phyloP scores from a whole-genome alignment of 2,888 invertebrate species.

The Oasisia sp. region DNA sequence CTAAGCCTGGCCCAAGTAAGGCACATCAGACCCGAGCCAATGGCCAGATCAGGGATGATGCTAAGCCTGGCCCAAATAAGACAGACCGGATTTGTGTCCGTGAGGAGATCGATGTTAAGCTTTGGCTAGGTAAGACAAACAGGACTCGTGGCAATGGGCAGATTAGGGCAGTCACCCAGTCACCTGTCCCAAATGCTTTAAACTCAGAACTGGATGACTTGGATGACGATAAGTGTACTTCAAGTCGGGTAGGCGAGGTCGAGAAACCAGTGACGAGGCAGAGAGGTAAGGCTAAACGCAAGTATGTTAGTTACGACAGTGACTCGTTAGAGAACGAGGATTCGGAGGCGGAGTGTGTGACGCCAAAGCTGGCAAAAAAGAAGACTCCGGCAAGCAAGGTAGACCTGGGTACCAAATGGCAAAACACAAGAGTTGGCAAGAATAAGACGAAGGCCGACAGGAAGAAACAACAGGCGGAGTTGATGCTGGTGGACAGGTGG shows the following conservation, averaged over 20 bases:
- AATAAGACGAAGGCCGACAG: not conserved
- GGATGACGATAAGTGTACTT: not conserved
- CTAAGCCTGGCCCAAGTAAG: not conserved
- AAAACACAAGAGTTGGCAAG: not conserved
- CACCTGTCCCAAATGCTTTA: no score
- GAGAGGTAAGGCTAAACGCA: conserved; percentile 3
- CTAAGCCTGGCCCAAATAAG: no score
- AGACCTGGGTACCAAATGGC: not conserved
- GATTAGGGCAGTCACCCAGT: no score
- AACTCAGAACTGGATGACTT: not conserved
- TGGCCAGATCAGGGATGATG: no score
- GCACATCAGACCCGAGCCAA: no score
- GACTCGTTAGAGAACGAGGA: not conserved
- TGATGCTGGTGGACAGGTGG: not conserved
- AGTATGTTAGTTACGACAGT: not conserved
- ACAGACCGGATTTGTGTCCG: no score
- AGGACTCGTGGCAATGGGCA: no score
- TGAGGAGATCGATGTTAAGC: no score
- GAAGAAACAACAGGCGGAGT: not conserved
- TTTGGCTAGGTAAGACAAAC: no score
- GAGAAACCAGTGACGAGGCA: not conserved
- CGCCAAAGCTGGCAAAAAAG: not conserved
- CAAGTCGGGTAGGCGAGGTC: not conserved
- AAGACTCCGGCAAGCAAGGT: not conserved
- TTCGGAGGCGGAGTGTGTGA: not conserved